A percentile compares a stretch with the other conserved stretches of the same genome.
phyloP scores from a whole-genome alignment of 1,140 invertebrate species.

The Tetragnatha versicolor region DNA sequence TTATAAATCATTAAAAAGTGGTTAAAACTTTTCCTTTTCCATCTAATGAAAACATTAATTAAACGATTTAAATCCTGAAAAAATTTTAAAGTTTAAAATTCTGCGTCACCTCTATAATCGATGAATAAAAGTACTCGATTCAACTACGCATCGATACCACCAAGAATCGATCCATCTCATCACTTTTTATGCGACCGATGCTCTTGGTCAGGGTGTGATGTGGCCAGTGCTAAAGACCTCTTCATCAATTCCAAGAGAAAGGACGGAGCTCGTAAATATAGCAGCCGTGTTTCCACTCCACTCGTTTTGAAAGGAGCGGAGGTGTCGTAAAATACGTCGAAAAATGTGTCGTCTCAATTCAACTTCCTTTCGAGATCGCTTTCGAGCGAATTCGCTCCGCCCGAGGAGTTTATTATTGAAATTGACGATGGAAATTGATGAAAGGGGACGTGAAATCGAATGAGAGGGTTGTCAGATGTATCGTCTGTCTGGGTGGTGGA shows the following conservation, averaged over 20 bases:
- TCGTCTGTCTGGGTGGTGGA: neutral
- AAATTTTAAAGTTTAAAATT: too few species aligned
- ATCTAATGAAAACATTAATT: too few species aligned
- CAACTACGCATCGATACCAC: neutral
- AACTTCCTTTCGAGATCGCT: neutral
- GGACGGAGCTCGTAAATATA: constrained; percentile 17
- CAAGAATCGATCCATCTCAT: neutral
- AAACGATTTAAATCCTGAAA: too few species aligned
- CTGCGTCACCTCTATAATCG: too few species aligned
- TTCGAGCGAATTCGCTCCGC: constrained; percentile 18
- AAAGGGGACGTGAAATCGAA: constrained; percentile 17
- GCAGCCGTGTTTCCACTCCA: constrained; percentile 13
- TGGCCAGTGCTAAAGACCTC: constrained; percentile 50
- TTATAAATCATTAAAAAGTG: too few species aligned
- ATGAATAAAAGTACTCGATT: too few species aligned
- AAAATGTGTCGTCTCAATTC: neutral
- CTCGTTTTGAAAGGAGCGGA: constrained; percentile 14
- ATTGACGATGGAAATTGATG: constrained; percentile 9
- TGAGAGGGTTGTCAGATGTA: neutral
- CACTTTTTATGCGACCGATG: constrained; percentile 33
- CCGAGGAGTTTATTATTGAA: too few species aligned
- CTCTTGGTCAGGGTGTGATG: constrained; percentile 40
- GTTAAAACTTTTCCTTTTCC: too few species aligned
- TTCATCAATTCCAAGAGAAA: constrained; percentile 39
- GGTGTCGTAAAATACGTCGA: constrained; percentile 6